Base-by-base conservation (phyloP, 2,888 invertebrate species). In the Watsonalla binaria region DNA sequence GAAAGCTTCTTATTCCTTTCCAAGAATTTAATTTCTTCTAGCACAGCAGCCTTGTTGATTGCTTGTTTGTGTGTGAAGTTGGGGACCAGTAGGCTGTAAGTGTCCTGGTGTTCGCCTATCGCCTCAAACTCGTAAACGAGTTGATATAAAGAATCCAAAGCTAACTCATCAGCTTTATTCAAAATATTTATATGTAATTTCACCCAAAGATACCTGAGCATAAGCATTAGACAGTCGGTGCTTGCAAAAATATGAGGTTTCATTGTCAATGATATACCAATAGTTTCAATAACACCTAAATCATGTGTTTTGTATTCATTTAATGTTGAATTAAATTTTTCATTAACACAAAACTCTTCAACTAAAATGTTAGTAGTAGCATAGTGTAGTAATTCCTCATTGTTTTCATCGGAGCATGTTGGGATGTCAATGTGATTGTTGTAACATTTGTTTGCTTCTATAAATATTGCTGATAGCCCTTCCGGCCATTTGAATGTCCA, bases 401-500 rank as follows among this genome's bases (percentile, higher is more conserved):
- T 65, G 63, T 86, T 83, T 11, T 84, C 76, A 65, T 82, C 78
- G 48, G 72, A 79, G 54, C 82, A 86, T 35, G 86, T 69, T 14
- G 91, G 91, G 37, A 82, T 67, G 67, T 90, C 88, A 65, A 87
- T 79, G 60, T 89, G 88, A 56, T 78, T 86, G 58, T 82, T 89
- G 56, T 92, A 92, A 60, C 90, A 92, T 62, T 90, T 84, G 66
- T 94, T 95, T 6, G 93, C 90, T 74, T 92, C 88, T 56, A 94
- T 79, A 78, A 92, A 96, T 48, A 93, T 70, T 11, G 90, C 82
- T 0, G 90, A 70, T 37, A 95, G 82, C 48, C 90, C 91, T 56
- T 90, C 80, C 0, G 95, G 94, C 95, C 95, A 96, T 58, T 92
- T 91, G 7, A 88, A 70, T 63, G 87, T 87, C 94, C 94, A 95